Conservation (phyloP, 2,113 vertebrate genomes). For the Procavia capensis region DNA sequence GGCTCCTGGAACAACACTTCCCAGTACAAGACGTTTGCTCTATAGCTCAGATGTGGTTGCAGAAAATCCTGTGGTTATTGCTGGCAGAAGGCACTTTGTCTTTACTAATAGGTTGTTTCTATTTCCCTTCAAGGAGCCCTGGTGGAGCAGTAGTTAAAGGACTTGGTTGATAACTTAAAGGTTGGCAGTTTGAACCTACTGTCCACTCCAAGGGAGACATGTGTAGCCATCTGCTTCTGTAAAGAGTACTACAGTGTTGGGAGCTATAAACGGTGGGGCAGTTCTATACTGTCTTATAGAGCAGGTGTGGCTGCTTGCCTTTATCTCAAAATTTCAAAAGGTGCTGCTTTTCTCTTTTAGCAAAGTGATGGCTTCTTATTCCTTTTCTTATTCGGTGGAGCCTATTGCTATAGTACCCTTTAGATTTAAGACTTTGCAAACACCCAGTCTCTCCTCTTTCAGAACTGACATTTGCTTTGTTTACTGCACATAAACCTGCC, state of each 20-base stretch:
- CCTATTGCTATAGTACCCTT: neutral
- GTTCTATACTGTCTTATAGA: too few species aligned
- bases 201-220: too few species aligned
- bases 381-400: neutral
- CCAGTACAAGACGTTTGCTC: neutral
- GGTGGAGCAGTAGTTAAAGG: too few species aligned
- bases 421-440: conserved; percentile 58
- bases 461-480: conserved; percentile 30
- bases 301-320: neutral
- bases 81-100: conserved; percentile 1
- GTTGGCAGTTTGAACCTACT: too few species aligned
- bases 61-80: conserved; percentile 38
- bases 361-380: neutral
- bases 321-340: conserved; percentile 57
- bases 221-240: too few species aligned
- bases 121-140: neutral
- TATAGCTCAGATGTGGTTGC: conserved; percentile 7
- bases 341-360: conserved; percentile 27
- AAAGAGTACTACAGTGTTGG: too few species aligned
- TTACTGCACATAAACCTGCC: conserved; percentile 11
- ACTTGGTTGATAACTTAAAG: too few species aligned
- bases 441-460: neutral
- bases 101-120: conserved; percentile 40
- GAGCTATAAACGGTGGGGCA: too few species aligned
- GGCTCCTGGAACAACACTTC: conserved; percentile 12